Conservation (phyloP, 2,113 vertebrate genomes). For the Toxostoma redivivum region DNA sequence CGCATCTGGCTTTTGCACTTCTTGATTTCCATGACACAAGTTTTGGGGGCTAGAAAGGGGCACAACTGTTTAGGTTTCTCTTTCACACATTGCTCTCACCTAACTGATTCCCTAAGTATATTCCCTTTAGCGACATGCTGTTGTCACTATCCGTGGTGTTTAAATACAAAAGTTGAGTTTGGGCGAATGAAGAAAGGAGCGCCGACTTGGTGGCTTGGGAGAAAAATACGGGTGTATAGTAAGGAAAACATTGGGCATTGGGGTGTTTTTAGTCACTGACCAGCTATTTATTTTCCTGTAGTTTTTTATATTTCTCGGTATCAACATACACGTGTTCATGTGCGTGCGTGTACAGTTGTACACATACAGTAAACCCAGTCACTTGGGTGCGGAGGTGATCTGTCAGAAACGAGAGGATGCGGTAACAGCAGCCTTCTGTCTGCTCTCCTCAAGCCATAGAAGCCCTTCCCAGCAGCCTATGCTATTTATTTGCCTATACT, state of each 20-base stretch:
- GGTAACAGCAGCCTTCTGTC: background rate
- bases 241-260: background rate
- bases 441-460: background rate
- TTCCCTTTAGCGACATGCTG: background rate
- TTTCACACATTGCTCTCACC: background rate
- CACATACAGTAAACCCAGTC: background rate
- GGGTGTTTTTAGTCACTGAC: background rate
- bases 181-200: background rate
- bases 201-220: background rate
- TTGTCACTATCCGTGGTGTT: background rate
- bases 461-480: background rate
- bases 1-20: background rate
- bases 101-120: background rate
- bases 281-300: background rate
- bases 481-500: slow-evolving; percentile 32
- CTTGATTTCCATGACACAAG: background rate
- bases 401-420: background rate
- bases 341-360: background rate
- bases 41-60: background rate
- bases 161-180: background rate
- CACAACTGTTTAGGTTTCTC: background rate
- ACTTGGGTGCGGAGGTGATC: background rate
- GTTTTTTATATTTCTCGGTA: background rate
- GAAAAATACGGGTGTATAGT: background rate
- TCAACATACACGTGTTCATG: too few relatives aligned